Conservation (phyloP, 2,888 invertebrate species). For the Cosmopolites sordidus region DNA sequence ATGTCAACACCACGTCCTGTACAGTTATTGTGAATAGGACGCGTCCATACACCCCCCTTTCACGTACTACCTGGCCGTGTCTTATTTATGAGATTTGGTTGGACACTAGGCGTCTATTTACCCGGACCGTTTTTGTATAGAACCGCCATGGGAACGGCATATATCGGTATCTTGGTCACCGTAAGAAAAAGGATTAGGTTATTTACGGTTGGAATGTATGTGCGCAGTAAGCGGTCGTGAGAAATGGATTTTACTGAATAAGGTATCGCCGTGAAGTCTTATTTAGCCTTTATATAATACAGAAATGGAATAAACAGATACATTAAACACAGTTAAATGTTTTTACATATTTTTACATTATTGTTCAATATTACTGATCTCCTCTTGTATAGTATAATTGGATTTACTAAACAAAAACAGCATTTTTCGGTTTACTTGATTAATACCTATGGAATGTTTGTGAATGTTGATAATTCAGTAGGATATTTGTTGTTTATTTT, state of each 20-base stretch:
- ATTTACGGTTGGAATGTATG: constrained; percentile 5
- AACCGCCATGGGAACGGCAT: constrained; percentile 5
- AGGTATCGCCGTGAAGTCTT: no score
- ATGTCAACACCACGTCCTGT: constrained; percentile 35
- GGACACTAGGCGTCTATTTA: constrained; percentile 17
- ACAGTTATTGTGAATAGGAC: constrained; percentile 17
- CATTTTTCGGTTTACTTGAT: no score
- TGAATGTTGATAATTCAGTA: no score
- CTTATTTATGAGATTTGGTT: constrained; percentile 12
- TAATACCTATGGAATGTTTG: no score
- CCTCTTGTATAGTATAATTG: no score
- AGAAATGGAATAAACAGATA: no score
- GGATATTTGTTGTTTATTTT: no score
- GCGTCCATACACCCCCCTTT: constrained; percentile 6
- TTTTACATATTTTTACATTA: no score
- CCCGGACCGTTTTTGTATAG: constrained; percentile 5
- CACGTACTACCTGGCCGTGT: constrained; percentile 12
- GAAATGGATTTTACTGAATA: not conserved
- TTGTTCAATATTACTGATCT: no score
- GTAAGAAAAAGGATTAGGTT: constrained; percentile 17
- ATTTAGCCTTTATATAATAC: no score
- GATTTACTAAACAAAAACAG: no score
- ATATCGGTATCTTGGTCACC: constrained; percentile 17
- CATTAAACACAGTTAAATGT: no score
- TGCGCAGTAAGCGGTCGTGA: constrained; percentile 1